These are phyloP conservation scores for Dasysyrphus tricinctus DNA, from an alignment of 2,888 invertebrate species.

Conservation along the genomic window DNA sequence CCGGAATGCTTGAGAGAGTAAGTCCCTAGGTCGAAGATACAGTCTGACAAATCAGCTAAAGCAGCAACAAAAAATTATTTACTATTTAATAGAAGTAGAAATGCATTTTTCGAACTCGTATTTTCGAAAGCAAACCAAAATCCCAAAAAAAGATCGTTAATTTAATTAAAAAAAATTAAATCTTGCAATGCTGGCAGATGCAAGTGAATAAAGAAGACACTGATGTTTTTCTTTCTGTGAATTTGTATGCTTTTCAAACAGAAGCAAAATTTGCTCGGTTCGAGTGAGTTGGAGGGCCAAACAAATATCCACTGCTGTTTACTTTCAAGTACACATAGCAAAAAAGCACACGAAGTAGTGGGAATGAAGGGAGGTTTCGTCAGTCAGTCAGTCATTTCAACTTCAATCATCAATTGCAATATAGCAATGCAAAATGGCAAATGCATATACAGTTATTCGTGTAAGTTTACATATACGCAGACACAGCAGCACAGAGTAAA, in stretches of 20 bases:
- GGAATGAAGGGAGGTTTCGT: neutral
- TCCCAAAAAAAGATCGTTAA: neutral
- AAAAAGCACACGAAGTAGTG: slow-evolving; percentile 9
- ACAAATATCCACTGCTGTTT: slow-evolving; percentile 55
- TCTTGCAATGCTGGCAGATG: neutral
- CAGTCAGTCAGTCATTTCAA: slow-evolving; percentile 47
- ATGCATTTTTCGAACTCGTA: too few relatives aligned
- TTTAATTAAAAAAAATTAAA: neutral
- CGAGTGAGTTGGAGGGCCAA: slow-evolving; percentile 58
- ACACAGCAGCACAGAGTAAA: neutral
- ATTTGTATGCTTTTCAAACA: slow-evolving; percentile 30
- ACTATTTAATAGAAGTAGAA: too few relatives aligned
- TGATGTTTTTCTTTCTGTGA: slow-evolving; percentile 11
- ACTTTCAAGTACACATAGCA: slow-evolving; percentile 48
- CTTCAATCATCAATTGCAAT: slow-evolving; percentile 43
- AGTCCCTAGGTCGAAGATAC: too few relatives aligned
- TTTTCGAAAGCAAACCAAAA: neutral
- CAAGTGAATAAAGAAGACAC: slow-evolving; percentile 8
- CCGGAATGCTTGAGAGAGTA: too few relatives aligned
- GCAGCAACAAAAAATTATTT: too few relatives aligned
- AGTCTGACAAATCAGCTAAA: too few relatives aligned
- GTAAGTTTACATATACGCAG: neutral
- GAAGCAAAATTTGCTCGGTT: slow-evolving; percentile 6
- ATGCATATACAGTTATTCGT: slow-evolving; percentile 29
- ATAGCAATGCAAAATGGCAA: neutral